Base-by-base conservation (phyloP, 2,797 vertebrate species). In the Parambassis ranga region DNA sequence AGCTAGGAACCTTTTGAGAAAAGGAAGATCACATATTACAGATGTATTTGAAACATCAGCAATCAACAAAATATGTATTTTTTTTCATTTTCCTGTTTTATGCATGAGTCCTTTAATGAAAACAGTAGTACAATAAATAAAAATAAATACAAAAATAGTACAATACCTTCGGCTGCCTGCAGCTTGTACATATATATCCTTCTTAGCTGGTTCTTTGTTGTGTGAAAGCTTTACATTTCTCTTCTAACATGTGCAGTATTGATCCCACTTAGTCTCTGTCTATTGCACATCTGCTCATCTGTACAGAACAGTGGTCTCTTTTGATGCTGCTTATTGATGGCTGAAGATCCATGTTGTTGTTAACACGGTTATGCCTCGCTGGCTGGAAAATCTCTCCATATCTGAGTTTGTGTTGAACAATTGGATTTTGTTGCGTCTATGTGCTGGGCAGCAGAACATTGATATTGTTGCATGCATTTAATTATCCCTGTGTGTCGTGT, bases 291-390 rank as follows among this genome's bases (percentile, higher is more conserved):
- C 57, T 35, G 58, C 41, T 30, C n/a, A 23, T 64, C 22, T 68
- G 31, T 47, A 15, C 22, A 41, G 26, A 52, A 3, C 28, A 43
- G 65, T 7, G 9, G 38, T 60, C 24, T 55, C 51, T 20, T 51
- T 60, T 59, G 42, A 71, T 63, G 48, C 31, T 31, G 33, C 7
- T 50, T 55, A 76, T 58, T 60, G 66, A 71, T 50, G 46, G 16
- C 16, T 27, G 10, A 31, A 30, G 32, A 63, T 65, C 36, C 53
- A 24, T 13, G 3, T 14, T 22, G 53, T 13, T 64, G 52, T 49
- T 53, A 58, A 69, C 15, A 43, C 1, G 3, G 23, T 18, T 28
- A 22, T 31, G 37, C 27, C 49, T 41, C 3, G 3, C 44, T 70
- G 38, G 43, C 50, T 46, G 59, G 35, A 27, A 49, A 75, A 50